Evolutionary conservation across 2,888 invertebrate species (phyloP).

Genomic region (Hemicrepidius hirtus): DNA sequence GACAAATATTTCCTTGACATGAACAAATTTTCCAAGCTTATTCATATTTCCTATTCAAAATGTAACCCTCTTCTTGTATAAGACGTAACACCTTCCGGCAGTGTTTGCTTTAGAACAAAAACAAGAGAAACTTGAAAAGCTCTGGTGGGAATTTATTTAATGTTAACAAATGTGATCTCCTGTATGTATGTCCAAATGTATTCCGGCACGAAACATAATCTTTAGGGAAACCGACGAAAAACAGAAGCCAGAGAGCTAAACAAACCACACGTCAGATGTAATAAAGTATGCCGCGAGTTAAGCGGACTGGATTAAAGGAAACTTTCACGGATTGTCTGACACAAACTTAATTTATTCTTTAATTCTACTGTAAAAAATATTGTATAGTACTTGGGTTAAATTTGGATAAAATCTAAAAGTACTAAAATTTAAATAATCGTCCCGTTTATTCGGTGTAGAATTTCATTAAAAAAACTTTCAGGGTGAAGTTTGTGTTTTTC

Average conservation of each 20-base stretch:
- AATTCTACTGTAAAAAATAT: constrained; percentile 5
- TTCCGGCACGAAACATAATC: constrained; percentile 33
- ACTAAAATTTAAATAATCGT: background rate
- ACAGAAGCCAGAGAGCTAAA: constrained; percentile 41
- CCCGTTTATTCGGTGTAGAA: background rate
- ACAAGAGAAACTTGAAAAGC: constrained; percentile 19
- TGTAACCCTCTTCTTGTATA: no score
- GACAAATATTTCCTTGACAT: no score
- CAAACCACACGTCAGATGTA: constrained; percentile 39
- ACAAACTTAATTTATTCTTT: constrained; percentile 6
- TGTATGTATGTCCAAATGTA: constrained; percentile 36
- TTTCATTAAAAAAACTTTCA: no score
- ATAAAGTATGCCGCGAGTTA: constrained; percentile 23
- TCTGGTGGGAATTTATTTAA: constrained; percentile 40
- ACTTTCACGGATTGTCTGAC: constrained; percentile 5
- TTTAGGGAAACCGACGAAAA: constrained; percentile 42
- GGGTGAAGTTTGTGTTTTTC: no score
- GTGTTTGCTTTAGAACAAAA: constrained; percentile 1
- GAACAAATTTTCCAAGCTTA: no score
- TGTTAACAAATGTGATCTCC: constrained; percentile 34
- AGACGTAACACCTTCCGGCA: constrained; percentile 6
- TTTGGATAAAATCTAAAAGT: no score
- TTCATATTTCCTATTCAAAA: no score
- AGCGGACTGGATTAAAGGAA: constrained; percentile 27
- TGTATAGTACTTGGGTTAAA: background rate